Percentiles rank a stretch among this genome's conserved stretches.
These are phyloP conservation scores for Marmota flaviventris DNA, from an alignment of 2,113 vertebrate species.

Conservation along the genomic window DNA sequence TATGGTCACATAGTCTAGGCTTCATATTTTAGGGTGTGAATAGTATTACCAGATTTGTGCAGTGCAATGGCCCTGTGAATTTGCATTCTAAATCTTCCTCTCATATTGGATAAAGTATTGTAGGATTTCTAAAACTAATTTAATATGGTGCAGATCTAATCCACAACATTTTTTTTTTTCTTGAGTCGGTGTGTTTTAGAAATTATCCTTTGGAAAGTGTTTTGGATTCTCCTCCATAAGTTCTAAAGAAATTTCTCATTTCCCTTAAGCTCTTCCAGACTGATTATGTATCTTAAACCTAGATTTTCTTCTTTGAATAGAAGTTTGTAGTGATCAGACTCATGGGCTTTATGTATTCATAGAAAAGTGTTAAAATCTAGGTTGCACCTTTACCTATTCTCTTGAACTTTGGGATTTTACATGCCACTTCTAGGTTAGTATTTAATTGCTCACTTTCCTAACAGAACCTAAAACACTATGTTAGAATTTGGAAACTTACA, in stretches of 20 bases:
- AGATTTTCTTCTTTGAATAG: constrained; percentile 3
- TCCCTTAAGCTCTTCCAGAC: background rate
- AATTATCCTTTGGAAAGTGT: background rate
- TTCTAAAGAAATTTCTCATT: background rate
- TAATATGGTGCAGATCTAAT: background rate
- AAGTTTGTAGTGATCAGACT: background rate
- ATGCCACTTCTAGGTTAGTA: background rate
- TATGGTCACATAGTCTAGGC: background rate
- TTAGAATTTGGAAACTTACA: background rate
- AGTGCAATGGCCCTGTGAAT: background rate
- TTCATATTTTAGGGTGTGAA: background rate
- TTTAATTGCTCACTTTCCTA: background rate
- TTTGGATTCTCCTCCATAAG: background rate
- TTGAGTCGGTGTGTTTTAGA: background rate
- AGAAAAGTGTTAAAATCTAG: background rate
- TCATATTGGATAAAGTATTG: background rate
- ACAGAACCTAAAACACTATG: background rate
- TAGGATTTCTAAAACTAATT: background rate
- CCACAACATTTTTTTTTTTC: background rate
- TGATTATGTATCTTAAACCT: background rate
- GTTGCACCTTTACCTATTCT: background rate
- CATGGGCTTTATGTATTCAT: background rate
- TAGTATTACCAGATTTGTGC: background rate
- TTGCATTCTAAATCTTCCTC: background rate
- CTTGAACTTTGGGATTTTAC: background rate